Evolutionary conservation across 2,113 vertebrate genomes (phyloP).

Genomic region (Menidia beryllina): DNA sequence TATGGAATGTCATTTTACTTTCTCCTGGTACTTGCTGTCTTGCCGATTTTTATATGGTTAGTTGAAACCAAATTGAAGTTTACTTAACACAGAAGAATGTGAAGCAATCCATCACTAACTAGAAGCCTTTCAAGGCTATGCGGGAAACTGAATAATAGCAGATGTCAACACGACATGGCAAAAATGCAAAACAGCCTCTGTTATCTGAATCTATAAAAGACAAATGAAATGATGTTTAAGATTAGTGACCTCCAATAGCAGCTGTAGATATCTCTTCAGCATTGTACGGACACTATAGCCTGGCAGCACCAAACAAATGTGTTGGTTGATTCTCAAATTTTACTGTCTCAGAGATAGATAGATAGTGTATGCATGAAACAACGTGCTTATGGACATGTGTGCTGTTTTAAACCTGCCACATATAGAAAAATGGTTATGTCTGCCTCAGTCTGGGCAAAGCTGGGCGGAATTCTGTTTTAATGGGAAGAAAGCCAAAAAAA

Average conservation of each 20-base stretch:
- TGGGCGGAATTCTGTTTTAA: background rate
- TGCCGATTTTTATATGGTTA: background rate
- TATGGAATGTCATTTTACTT: background rate
- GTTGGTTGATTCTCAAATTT: background rate
- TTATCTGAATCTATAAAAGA: no score
- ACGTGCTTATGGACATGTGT: background rate
- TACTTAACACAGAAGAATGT: background rate
- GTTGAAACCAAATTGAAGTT: background rate
- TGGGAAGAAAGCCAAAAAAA: background rate
- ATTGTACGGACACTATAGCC: no score
- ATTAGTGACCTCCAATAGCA: no score
- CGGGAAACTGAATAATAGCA: background rate
- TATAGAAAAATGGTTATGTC: background rate
- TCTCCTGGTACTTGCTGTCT: no score
- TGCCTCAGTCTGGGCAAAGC: background rate
- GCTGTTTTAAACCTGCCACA: no score
- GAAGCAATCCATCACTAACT: no score
- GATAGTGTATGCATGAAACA: no score
- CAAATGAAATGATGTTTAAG: no score
- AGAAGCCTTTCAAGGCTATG: no score
- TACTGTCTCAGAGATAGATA: background rate
- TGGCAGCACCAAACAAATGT: no score
- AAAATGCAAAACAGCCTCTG: background rate
- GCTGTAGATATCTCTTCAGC: no score
- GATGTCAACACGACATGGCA: background rate